Conservation (phyloP, 1,140 invertebrate species). For the Hypsibius dujardini region DNA sequence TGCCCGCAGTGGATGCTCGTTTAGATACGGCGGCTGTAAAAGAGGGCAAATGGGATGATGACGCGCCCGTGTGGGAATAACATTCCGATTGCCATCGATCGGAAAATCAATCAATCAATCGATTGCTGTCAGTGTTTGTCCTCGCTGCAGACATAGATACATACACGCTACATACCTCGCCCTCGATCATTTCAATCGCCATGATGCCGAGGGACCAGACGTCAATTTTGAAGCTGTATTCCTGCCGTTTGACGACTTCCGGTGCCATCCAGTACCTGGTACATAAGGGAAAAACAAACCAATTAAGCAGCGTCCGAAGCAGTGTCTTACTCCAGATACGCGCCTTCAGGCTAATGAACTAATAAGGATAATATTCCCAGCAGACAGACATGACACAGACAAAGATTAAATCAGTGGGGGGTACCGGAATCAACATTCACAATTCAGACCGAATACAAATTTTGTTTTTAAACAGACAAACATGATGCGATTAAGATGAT, state of each 20-base stretch:
- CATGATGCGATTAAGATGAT: conserved; percentile 58
- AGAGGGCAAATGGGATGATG: background rate
- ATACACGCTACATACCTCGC: conserved; percentile 39
- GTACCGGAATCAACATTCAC: too few species aligned
- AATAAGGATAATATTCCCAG: too few species aligned
- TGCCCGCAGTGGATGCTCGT: conserved; percentile 80
- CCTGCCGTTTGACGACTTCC: conserved; percentile 57
- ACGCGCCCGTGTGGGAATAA: too few species aligned
- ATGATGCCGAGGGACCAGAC: conserved; percentile 92
- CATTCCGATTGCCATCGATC: too few species aligned
- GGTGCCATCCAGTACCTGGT: conserved; percentile 65
- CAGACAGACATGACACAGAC: too few species aligned
- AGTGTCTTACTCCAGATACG: too few species aligned
- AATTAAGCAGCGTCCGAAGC: too few species aligned
- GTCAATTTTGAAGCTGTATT: conserved; percentile 69
- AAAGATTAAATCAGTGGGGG: too few species aligned
- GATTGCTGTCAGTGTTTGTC: background rate
- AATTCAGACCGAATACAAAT: too few species aligned
- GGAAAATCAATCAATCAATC: background rate
- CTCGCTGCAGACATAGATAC: too few species aligned
- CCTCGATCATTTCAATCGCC: conserved; percentile 99
- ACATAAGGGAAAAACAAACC: background rate
- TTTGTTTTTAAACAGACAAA: background rate
- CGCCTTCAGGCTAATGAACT: too few species aligned
- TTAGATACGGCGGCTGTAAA: conserved; percentile 68